These are phyloP conservation scores for Periparus ater DNA, from an alignment of 2,797 vertebrate species.

Conservation along the genomic window DNA sequence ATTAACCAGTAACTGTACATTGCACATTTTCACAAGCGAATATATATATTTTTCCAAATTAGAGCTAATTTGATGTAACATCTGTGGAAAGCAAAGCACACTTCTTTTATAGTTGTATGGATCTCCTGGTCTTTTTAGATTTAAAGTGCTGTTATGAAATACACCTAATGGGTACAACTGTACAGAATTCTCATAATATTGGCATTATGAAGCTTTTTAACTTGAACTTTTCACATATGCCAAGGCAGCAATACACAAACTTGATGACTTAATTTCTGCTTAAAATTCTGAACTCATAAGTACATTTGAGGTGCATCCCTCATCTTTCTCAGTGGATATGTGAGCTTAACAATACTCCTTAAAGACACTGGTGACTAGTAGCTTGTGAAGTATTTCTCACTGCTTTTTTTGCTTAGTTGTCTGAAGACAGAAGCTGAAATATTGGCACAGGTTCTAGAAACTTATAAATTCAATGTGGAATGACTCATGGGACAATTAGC, in stretches of 20 bases:
- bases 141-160: neutral
- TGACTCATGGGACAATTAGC: neutral
- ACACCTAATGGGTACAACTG: neutral
- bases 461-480: neutral
- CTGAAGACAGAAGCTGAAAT: neutral
- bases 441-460: neutral
- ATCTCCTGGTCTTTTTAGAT: neutral
- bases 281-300: neutral
- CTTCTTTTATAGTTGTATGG: neutral
- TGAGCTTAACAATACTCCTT: neutral
- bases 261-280: neutral
- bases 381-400: neutral
- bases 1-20: neutral
- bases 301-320: neutral
- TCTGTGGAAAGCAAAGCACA: neutral
- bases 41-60: neutral
- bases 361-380: neutral
- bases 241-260: neutral
- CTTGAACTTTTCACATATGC: neutral
- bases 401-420: neutral
- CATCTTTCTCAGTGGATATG: neutral
- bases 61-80: neutral
- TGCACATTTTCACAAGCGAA: neutral
- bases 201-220: neutral
- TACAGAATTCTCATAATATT: neutral